phyloP scores from a whole-genome alignment of 2,113 vertebrate species.

The Diadophis punctatus region DNA sequence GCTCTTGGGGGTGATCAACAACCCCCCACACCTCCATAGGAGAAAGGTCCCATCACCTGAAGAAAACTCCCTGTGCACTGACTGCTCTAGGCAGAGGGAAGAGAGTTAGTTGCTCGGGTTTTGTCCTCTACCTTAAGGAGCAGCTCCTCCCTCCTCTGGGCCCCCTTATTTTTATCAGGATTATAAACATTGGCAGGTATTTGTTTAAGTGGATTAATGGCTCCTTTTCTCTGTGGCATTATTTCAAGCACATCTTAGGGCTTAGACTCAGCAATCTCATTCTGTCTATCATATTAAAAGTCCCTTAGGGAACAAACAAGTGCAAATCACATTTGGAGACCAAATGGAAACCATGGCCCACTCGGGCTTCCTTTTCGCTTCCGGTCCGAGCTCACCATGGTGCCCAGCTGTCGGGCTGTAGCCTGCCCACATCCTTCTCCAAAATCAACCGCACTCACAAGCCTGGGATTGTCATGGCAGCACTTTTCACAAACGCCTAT shows the following conservation, averaged over 20 bases:
- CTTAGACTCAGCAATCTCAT: constrained; percentile 45
- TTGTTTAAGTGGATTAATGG: constrained; percentile 41
- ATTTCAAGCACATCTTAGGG: constrained; percentile 33
- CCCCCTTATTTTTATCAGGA: constrained; percentile 13
- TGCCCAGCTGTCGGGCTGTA: constrained; percentile 30
- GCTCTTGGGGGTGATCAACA: not conserved
- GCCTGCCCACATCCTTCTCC: constrained; percentile 55
- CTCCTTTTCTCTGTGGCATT: constrained; percentile 1
- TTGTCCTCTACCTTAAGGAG: not conserved
- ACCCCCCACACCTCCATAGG: not conserved
- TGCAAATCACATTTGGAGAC: constrained; percentile 54
- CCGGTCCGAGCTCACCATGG: constrained; percentile 48
- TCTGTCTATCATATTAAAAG: constrained; percentile 47
- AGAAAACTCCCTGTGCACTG: not conserved
- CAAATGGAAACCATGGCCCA: constrained; percentile 48
- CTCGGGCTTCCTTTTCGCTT: constrained; percentile 34
- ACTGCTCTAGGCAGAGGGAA: not conserved
- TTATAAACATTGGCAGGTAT: constrained; percentile 29
- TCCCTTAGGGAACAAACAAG: constrained; percentile 48
- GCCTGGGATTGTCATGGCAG: constrained; percentile 39
- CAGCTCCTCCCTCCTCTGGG: not conserved
- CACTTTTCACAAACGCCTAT: constrained; percentile 62
- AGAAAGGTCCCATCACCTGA: not conserved
- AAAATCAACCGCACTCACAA: constrained; percentile 56
- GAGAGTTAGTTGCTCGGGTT: not conserved